Conservation (phyloP, 1,140 invertebrate genomes). For the Riptortus pedestris region DNA sequence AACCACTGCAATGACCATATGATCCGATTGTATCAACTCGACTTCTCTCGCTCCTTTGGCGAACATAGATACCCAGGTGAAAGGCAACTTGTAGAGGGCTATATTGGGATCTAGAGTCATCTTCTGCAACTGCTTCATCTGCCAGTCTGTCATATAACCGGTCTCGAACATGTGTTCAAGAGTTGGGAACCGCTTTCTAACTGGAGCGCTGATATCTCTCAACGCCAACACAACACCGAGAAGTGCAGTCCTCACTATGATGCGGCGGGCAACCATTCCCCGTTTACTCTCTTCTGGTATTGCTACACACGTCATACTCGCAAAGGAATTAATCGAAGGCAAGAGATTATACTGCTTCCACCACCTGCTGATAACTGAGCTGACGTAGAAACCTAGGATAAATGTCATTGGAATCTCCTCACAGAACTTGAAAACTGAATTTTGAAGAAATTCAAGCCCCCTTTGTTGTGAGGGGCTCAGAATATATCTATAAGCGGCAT, state of each 20-base stretch:
- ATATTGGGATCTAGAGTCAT: constrained; percentile 72
- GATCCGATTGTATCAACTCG: constrained; percentile 66
- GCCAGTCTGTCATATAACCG: constrained; percentile 77
- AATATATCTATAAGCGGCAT: no score
- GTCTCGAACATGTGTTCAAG: constrained; percentile 81
- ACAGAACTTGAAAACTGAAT: no score
- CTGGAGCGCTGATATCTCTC: constrained; percentile 71
- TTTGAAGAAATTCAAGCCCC: no score
- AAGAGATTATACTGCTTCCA: no score
- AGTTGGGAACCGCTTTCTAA: constrained; percentile 77
- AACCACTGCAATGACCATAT: constrained; percentile 54
- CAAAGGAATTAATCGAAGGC: no score
- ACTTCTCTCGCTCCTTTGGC: constrained; percentile 74
- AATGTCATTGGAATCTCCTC: no score
- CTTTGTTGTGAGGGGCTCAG: no score
- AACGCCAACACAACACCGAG: constrained; percentile 75
- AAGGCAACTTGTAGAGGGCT: constrained; percentile 86
- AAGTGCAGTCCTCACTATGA: constrained; percentile 80
- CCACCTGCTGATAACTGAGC: no score
- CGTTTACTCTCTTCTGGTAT: constrained; percentile 83
- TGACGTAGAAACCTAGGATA: no score
- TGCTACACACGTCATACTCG: no score
- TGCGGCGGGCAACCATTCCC: constrained; percentile 69
- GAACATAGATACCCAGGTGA: constrained; percentile 81
- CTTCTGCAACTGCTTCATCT: constrained; percentile 76